Percentiles rank a stretch among this genome's conserved stretches.
These are phyloP conservation scores for Pyrgilauda ruficollis DNA, from an alignment of 2,113 vertebrate species.

Conservation along the genomic window DNA sequence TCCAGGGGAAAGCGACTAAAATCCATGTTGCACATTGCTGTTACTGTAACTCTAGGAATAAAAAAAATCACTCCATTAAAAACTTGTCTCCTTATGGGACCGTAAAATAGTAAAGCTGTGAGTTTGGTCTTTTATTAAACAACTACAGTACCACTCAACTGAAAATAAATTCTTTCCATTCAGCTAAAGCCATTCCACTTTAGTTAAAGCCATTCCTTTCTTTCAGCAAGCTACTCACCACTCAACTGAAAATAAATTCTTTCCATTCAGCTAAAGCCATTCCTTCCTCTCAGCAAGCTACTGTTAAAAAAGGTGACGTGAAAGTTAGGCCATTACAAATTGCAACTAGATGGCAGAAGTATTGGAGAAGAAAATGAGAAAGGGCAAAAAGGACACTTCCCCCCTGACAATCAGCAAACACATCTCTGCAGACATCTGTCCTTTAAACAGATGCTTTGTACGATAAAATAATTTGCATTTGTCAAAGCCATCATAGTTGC, in stretches of 20 bases:
- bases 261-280: background rate
- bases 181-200: background rate
- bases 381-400: background rate
- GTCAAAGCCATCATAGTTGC: background rate
- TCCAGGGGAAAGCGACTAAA: slow-evolving; percentile 96
- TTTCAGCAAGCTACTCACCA: background rate
- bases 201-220: background rate
- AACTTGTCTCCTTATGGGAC: background rate
- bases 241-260: background rate
- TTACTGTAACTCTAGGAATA: slow-evolving; percentile 89
- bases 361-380: background rate
- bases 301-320: background rate
- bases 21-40: slow-evolving; percentile 99
- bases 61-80: background rate
- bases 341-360: background rate
- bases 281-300: background rate
- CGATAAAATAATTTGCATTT: background rate
- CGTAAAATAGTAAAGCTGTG: background rate
- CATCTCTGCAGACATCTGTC: background rate
- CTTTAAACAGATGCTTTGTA: background rate
- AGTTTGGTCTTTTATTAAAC: background rate
- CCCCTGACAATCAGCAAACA: background rate
- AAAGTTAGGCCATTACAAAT: background rate
- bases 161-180: background rate
- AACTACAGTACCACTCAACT: background rate